These are phyloP conservation scores for Candoia aspera DNA, from an alignment of 2,113 vertebrate species.

Conservation along the genomic window DNA sequence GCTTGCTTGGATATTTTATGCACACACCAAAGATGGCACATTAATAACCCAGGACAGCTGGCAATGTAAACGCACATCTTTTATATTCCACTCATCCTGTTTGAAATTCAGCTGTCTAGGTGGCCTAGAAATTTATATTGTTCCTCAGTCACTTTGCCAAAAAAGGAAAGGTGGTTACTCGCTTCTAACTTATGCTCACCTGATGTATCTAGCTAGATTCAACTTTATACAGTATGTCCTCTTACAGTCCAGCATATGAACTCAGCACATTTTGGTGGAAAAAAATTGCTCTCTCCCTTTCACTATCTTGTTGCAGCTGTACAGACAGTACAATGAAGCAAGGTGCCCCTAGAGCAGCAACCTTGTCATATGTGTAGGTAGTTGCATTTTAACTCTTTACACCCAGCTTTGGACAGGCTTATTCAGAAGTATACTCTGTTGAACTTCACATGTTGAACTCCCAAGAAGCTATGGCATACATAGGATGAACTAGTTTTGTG, in stretches of 20 bases:
- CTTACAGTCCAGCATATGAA: background rate
- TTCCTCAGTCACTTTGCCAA: background rate
- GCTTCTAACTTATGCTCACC: background rate
- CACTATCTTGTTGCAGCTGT: background rate
- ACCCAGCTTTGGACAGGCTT: background rate
- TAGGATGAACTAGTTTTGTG: background rate
- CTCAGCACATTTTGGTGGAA: background rate
- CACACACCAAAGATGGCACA: background rate
- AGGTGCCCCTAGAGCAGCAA: background rate
- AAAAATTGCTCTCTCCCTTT: background rate
- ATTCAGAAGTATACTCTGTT: background rate
- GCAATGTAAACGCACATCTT: background rate
- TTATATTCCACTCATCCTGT: background rate
- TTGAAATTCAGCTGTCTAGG: conserved; percentile 7
- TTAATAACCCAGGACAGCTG: background rate
- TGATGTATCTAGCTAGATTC: background rate
- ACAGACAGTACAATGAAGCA: background rate
- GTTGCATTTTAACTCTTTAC: background rate
- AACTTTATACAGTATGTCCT: background rate
- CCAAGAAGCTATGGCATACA: background rate
- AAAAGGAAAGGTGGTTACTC: background rate
- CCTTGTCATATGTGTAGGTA: background rate
- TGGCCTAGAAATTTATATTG: background rate
- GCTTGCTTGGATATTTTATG: background rate
- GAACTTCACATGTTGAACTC: background rate